phyloP scores from a whole-genome alignment of 2,888 invertebrate genomes.

The Dasypogon diadema region DNA sequence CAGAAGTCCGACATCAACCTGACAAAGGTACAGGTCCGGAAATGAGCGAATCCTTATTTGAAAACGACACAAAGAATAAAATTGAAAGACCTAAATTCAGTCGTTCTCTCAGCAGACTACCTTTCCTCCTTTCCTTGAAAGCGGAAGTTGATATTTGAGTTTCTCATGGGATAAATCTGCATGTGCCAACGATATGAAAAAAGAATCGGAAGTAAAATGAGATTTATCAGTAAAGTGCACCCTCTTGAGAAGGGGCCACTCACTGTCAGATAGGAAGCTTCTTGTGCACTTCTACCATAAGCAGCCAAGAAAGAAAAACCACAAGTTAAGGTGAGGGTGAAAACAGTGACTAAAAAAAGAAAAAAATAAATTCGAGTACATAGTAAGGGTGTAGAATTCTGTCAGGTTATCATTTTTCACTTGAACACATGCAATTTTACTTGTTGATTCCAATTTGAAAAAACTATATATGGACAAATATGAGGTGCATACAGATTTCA shows the following conservation, averaged over 20 bases:
- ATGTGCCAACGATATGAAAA: conserved; percentile 15
- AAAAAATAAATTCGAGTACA: neutral
- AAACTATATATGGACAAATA: too few relatives aligned
- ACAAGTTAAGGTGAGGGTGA: neutral
- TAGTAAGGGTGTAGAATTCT: neutral
- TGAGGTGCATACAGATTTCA: too few relatives aligned
- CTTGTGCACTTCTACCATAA: neutral
- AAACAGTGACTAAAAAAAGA: neutral
- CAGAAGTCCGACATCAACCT: neutral
- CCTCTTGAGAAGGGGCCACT: conserved; percentile 6
- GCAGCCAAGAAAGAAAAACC: too few relatives aligned
- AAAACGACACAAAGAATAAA: neutral
- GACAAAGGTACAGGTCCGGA: conserved; percentile 2
- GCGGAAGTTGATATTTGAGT: conserved; percentile 54
- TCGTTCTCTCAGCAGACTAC: too few relatives aligned
- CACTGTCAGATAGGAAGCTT: neutral
- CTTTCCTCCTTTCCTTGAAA: conserved; percentile 51
- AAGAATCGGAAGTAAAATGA: conserved; percentile 52
- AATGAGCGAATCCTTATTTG: neutral
- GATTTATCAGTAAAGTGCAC: conserved; percentile 38
- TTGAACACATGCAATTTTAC: conserved; percentile 2
- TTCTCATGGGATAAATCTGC: conserved; percentile 52
- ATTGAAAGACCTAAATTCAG: conserved; percentile 13
- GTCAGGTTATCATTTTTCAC: neutral
- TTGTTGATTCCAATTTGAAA: neutral